Conservation (phyloP, 2,113 vertebrate species). For the Heterochromis multidens region DNA sequence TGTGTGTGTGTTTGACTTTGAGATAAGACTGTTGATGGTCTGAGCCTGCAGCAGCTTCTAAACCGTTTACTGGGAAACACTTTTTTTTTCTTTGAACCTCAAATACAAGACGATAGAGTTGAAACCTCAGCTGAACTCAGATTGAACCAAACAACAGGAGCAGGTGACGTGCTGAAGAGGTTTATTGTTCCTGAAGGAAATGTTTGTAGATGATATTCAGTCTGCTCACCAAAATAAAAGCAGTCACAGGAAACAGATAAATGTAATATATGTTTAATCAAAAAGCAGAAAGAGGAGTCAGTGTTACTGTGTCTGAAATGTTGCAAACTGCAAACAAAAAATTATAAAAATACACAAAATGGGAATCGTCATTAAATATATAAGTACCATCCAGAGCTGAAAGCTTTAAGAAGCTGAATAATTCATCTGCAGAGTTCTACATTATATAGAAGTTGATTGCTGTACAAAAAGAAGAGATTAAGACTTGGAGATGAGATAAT, state of each 20-base stretch:
- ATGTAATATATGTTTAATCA: not conserved
- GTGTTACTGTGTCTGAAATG: too few species aligned
- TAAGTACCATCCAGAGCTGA: not conserved
- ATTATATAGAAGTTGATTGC: not conserved
- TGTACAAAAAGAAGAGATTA: not conserved
- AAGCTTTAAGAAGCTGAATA: not conserved
- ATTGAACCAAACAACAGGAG: not conserved
- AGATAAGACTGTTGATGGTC: not conserved
- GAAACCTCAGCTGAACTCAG: not conserved
- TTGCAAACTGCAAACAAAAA: not conserved
- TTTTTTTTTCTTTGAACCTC: not conserved
- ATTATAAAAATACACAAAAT: not conserved
- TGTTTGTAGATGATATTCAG: accelerated
- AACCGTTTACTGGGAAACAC: not conserved
- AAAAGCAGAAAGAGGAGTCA: not conserved
- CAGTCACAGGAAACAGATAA: accelerated
- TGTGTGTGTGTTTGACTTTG: not conserved
- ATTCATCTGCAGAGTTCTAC: too few species aligned
- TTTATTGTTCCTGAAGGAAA: not conserved
- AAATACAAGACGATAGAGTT: not conserved
- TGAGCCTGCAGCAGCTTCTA: not conserved
- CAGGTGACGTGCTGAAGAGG: accelerated
- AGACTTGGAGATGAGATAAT: too few species aligned
- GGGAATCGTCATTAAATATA: not conserved
- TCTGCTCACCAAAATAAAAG: not conserved